phyloP scores from a whole-genome alignment of 2,888 invertebrate species.

The Sinotaia quadrata region DNA sequence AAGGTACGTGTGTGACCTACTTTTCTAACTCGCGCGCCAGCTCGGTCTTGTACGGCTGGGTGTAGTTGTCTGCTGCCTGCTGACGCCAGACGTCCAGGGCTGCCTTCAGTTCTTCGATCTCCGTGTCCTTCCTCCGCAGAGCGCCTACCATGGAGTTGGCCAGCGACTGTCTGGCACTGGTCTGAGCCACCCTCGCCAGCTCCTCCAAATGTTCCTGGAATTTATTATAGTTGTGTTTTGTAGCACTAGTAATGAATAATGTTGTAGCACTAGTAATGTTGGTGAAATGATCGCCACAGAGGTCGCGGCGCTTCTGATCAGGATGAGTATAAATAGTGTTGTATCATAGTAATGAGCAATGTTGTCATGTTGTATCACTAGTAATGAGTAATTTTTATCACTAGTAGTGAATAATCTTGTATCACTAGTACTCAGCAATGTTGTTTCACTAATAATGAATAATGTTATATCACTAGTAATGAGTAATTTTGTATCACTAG shows the following conservation, averaged over 20 bases:
- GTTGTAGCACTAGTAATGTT: neutral
- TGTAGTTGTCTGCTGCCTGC: constrained; percentile 49
- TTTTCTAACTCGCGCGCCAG: constrained; percentile 51
- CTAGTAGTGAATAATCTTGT: no score
- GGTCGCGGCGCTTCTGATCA: neutral
- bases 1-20: constrained; percentile 32
- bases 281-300: neutral
- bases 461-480: no score
- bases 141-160: constrained; percentile 39
- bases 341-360: no score
- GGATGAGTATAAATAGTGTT: neutral
- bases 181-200: constrained; percentile 38
- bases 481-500: no score
- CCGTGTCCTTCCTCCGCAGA: constrained; percentile 49
- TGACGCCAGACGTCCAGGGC: constrained; percentile 51
- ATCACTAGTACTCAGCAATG: no score
- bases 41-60: constrained; percentile 52
- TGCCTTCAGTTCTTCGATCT: constrained; percentile 48
- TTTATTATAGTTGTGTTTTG: no score
- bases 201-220: constrained; percentile 45
- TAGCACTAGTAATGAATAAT: no score
- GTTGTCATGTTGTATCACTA: no score
- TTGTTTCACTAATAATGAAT: no score
- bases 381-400: no score
- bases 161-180: constrained; percentile 28